Percentiles rank a stretch among this genome's conserved stretches.
These are phyloP conservation scores for Eupristina koningsbergeri DNA, from an alignment of 1,140 invertebrate species.

Conservation along the genomic window DNA sequence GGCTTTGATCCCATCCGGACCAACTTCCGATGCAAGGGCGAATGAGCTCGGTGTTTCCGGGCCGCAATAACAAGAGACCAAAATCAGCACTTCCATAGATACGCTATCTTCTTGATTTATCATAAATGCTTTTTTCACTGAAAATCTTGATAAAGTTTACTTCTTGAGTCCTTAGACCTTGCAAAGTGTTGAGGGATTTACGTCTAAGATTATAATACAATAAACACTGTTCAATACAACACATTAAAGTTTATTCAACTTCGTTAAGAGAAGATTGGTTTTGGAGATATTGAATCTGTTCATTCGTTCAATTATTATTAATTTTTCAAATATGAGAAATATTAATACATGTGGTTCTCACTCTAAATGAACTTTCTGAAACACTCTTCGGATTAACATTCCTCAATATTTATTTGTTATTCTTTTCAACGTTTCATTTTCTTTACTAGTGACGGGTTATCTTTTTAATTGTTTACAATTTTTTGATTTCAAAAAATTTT, in stretches of 20 bases:
- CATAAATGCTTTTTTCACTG: not conserved
- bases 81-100: not conserved
- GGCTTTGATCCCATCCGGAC: too few relatives aligned
- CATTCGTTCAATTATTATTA: conserved; percentile 40
- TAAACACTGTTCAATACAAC: conserved; percentile 5
- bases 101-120: not conserved
- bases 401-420: conserved; percentile 8
- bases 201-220: not conserved
- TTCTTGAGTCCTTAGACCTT: conserved; percentile 21
- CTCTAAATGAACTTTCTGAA: not conserved
- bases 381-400: not conserved
- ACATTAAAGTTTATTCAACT: conserved; percentile 13
- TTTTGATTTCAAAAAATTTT: conserved; percentile 11
- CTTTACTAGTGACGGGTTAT: not conserved
- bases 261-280: conserved; percentile 35
- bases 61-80: not conserved
- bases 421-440: conserved; percentile 1
- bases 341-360: conserved; percentile 9
- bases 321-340: conserved; percentile 20
- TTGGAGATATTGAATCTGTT: not conserved
- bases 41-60: not conserved
- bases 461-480: conserved; percentile 13
- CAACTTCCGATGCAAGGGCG: not conserved
- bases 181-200: conserved; percentile 1
- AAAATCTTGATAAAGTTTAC: conserved; percentile 15